Percentiles rank a stretch among this genome's conserved stretches.
phyloP scores from a whole-genome alignment of 2,888 invertebrate genomes.

The Nemurella pictetii region DNA sequence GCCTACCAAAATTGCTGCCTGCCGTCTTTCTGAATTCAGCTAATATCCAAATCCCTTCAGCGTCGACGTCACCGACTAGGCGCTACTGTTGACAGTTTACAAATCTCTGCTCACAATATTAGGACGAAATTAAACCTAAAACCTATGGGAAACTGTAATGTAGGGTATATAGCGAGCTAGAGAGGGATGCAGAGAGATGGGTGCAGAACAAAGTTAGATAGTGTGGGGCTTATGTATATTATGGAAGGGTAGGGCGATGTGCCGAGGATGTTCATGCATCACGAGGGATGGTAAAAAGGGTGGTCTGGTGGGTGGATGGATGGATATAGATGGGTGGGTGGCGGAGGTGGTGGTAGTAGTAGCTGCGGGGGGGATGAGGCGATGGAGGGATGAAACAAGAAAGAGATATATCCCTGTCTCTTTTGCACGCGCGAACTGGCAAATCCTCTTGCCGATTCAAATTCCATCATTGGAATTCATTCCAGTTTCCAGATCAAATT shows the following conservation, averaged over 20 bases:
- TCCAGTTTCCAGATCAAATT: conserved; percentile 23
- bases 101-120: not conserved
- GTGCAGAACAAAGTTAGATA: conserved; percentile 2
- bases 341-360: not conserved
- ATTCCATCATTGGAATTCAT: conserved; percentile 40
- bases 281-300: not conserved
- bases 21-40: not conserved
- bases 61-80: not conserved
- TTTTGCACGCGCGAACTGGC: not conserved
- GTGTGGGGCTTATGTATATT: conserved; percentile 18
- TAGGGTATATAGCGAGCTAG: not conserved
- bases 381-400: conserved; percentile 12
- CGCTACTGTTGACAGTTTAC: not conserved
- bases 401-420: not conserved
- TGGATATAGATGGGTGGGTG: conserved; percentile 1
- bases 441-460: conserved; percentile 35
- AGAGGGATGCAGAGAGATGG: not conserved
- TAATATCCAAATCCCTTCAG: not conserved
- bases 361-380: not conserved
- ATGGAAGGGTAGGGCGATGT: not conserved
- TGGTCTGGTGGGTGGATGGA: not conserved
- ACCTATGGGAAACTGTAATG: not conserved
- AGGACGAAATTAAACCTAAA: conserved; percentile 14
- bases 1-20: not conserved
- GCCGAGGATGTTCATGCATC: conserved; percentile 1